phyloP scores from a whole-genome alignment of 2,797 vertebrate species.

The Acanthurus lineatus region DNA sequence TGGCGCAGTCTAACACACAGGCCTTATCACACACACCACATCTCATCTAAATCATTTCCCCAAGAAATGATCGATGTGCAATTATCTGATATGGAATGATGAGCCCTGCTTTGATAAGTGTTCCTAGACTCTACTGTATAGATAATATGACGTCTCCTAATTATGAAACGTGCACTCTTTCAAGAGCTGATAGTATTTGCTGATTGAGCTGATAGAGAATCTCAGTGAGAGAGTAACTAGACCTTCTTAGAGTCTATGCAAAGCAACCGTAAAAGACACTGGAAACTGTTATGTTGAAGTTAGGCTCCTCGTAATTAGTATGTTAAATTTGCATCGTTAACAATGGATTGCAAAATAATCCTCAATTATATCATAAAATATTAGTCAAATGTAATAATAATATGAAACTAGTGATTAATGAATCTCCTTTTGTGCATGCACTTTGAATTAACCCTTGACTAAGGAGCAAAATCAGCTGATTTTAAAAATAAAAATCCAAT shows the following conservation, averaged over 20 bases:
- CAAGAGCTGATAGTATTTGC: slow-evolving; percentile 67
- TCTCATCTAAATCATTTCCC: slow-evolving; percentile 84
- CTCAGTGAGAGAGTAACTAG: slow-evolving; percentile 34
- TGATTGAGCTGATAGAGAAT: slow-evolving; percentile 65
- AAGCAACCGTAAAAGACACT: slow-evolving; percentile 8
- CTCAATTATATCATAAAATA: no score
- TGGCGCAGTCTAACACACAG: slow-evolving; percentile 75
- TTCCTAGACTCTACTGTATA: slow-evolving; percentile 74
- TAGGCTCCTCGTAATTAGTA: not conserved
- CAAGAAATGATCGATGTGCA: slow-evolving; percentile 85
- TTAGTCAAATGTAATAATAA: not conserved
- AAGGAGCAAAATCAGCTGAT: not conserved
- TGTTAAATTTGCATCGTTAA: no score
- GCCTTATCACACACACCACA: slow-evolving; percentile 75
- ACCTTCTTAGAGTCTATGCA: slow-evolving; percentile 49
- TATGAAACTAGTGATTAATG: not conserved
- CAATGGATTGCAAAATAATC: no score
- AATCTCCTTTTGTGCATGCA: no score
- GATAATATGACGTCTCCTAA: slow-evolving; percentile 71
- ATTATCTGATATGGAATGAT: slow-evolving; percentile 86
- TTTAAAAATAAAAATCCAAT: not conserved
- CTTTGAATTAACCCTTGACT: no score
- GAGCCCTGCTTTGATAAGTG: slow-evolving; percentile 80
- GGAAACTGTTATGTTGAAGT: not conserved
- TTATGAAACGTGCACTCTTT: slow-evolving; percentile 64